These are phyloP conservation scores for Cheilosia grossa DNA, from an alignment of 2,888 invertebrate genomes.

Conservation along the genomic window DNA sequence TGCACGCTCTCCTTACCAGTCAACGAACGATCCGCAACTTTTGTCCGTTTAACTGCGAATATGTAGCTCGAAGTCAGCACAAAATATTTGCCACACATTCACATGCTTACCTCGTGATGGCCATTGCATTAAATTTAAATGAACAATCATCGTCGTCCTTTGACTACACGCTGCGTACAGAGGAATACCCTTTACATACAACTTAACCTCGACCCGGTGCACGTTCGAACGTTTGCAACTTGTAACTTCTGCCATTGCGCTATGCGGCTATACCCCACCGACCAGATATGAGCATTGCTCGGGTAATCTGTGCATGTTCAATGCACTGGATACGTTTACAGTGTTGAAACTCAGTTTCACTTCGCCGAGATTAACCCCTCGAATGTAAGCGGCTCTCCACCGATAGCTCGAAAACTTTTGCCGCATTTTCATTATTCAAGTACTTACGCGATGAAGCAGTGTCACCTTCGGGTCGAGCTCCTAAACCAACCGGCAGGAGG, in stretches of 20 bases:
- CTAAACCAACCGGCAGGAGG: slow-evolving; percentile 7
- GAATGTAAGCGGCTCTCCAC: slow-evolving; percentile 37
- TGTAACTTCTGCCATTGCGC: slow-evolving; percentile 28
- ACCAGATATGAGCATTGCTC: slow-evolving; percentile 8
- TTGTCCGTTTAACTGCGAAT: slow-evolving; percentile 52
- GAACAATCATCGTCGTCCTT: slow-evolving; percentile 60
- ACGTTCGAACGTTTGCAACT: slow-evolving; percentile 51
- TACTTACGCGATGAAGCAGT: slow-evolving; percentile 66
- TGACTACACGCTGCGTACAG: slow-evolving; percentile 41
- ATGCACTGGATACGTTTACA: slow-evolving; percentile 66
- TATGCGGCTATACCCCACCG: neutral
- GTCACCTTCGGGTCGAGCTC: slow-evolving; percentile 36
- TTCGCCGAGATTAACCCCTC: slow-evolving; percentile 48
- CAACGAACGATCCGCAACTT: slow-evolving; percentile 32
- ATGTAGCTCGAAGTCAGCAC: slow-evolving; percentile 27
- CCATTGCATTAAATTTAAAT: slow-evolving; percentile 55
- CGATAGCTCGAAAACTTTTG: slow-evolving; percentile 69
- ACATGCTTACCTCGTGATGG: slow-evolving; percentile 5
- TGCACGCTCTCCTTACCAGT: neutral
- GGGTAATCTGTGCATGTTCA: slow-evolving; percentile 57
- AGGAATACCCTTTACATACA: slow-evolving; percentile 12
- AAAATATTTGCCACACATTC: slow-evolving; percentile 2
- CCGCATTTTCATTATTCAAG: slow-evolving; percentile 72
- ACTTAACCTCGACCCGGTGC: slow-evolving; percentile 62
- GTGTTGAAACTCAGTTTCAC: slow-evolving; percentile 57